Percentiles rank a stretch among this genome's conserved stretches.
These are phyloP conservation scores for Enteromius afrohamiltoni DNA, from an alignment of 2,797 vertebrate genomes.

Conservation along the genomic window DNA sequence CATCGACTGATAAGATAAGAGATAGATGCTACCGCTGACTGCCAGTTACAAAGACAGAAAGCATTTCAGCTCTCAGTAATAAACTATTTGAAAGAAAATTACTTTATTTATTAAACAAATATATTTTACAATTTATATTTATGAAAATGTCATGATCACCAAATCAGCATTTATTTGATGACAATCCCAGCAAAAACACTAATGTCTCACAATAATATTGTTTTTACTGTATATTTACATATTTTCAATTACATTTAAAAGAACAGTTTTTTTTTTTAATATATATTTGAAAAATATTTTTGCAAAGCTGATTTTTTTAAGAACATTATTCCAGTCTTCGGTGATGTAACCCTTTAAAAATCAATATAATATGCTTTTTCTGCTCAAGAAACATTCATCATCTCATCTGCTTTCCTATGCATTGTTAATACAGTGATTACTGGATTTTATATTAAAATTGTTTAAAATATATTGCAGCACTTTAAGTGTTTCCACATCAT, in stretches of 20 bases:
- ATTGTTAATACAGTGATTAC: no score
- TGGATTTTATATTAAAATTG: no score
- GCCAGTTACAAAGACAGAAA: slow-evolving; percentile 49
- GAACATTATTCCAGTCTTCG: neutral
- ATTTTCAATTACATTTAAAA: neutral
- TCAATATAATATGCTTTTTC: no score
- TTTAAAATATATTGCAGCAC: no score
- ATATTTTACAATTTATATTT: neutral
- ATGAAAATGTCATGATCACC: neutral
- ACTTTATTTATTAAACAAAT: neutral
- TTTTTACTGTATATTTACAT: neutral
- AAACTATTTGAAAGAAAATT: neutral
- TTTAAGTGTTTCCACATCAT: no score
- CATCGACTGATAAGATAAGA: slow-evolving; percentile 25
- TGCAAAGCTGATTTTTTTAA: neutral
- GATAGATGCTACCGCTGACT: slow-evolving; percentile 30
- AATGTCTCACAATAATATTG: neutral
- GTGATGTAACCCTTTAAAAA: neutral
- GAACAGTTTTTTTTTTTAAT: neutral
- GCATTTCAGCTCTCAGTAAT: slow-evolving; percentile 37
- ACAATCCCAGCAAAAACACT: neutral
- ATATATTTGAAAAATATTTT: neutral
- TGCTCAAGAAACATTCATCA: no score
- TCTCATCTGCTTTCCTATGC: no score
- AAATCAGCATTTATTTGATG: neutral